Evolutionary conservation across 2,797 vertebrate genomes (phyloP), one percentile per base, ranked within the genome.

Genomic region (Clarias laeviceps): DNA sequence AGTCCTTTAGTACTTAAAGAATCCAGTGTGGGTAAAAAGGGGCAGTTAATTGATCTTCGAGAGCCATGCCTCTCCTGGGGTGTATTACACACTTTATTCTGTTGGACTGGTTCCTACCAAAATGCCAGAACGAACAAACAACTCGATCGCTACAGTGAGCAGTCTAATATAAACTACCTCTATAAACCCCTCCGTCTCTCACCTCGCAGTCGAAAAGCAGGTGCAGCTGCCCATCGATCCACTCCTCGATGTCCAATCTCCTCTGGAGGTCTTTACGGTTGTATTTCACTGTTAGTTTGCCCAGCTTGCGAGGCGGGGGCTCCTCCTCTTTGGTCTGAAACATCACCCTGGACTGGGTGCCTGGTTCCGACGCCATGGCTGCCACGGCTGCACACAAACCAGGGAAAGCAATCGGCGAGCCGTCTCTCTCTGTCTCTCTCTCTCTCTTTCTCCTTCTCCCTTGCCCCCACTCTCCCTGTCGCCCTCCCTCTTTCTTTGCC

Each of bases 241-340:
- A 99, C 88, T 99, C 97, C 93, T 99, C 98, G 69, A 97, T 94
- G 66, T 99, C 98, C 88, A 98, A 94, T 94, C 97, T 96, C 89
- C 96, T 96, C 94, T 99, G 98, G 65, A 99, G 95, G 86, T 99
- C 97, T 86, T 97, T 97, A 87, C 95, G 95, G 93, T 99, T 97
- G 89, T 99, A 99, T 90, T 98, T 99, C 79, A 99, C 96, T 0
- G 98, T 99, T 91, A 99, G 91, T 92, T 98, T 98, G 88, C 96
- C 96, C 90, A 97, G 93, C 92, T 96, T 98, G 90, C 96, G 97
- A 84, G 96, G 95, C 0, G 95, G 89, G 1, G 96, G 94, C 90
- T 97, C 96, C 87, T 96, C 95, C 12, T 95, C 95, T 29, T 91
- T 85, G 0, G 93, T 91, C 93, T 96, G 95, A 91, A 98, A 97